phyloP scores from a whole-genome alignment of 2,888 invertebrate species.

The Hemaris fuciformis region DNA sequence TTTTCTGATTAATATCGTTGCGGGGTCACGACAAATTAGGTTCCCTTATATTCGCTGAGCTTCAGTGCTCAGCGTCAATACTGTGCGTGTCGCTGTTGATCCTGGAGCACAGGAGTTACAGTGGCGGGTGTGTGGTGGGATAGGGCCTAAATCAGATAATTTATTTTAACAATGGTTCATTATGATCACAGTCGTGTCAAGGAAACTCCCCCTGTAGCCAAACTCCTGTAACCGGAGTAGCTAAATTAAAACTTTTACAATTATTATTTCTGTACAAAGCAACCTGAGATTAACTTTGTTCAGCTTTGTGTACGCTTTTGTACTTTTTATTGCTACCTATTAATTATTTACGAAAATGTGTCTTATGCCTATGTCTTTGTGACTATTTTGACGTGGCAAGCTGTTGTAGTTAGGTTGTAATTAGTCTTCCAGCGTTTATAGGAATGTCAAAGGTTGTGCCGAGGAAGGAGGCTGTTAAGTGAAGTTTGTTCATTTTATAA shows the following conservation, averaged over 20 bases:
- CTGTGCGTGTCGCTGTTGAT: too few relatives aligned
- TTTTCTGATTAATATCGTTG: too few relatives aligned
- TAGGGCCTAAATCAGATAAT: too few relatives aligned
- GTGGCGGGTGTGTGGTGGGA: too few relatives aligned
- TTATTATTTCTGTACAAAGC: slow-evolving; percentile 37
- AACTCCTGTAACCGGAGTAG: slow-evolving; percentile 24
- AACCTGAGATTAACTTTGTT: slow-evolving; percentile 33
- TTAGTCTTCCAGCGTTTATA: background rate
- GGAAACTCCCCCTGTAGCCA: background rate
- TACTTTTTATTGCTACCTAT: slow-evolving; percentile 1
- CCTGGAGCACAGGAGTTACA: too few relatives aligned
- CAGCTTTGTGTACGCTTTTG: background rate
- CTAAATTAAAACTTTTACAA: slow-evolving; percentile 41
- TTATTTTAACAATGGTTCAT: too few relatives aligned
- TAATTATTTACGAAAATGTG: too few relatives aligned
- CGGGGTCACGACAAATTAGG: too few relatives aligned
- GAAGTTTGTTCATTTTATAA: background rate
- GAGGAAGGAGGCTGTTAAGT: background rate
- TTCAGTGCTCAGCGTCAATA: too few relatives aligned
- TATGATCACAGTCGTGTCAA: background rate
- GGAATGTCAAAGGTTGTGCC: slow-evolving; percentile 8
- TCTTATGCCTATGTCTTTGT: background rate
- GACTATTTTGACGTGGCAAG: background rate
- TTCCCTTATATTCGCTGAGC: too few relatives aligned
- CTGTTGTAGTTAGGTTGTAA: background rate